These are phyloP conservation scores for Vireo griseus DNA, from an alignment of 2,797 vertebrate species.

Conservation along the genomic window DNA sequence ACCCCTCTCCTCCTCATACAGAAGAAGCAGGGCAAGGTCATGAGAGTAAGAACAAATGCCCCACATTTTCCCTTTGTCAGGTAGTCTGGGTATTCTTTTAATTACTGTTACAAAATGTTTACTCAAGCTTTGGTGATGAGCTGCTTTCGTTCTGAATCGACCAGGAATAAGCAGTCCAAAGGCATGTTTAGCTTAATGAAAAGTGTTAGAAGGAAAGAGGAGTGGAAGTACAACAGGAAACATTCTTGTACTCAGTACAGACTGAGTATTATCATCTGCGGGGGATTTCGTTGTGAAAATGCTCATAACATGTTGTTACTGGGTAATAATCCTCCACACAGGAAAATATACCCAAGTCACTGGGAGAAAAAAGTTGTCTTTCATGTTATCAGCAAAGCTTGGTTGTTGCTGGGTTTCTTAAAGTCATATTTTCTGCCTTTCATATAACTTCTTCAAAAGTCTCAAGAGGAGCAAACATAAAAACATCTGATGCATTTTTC, in stretches of 20 bases:
- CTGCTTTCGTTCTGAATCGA: not conserved
- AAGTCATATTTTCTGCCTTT: not conserved
- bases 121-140: not conserved
- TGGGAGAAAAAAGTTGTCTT: not conserved
- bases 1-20: not conserved
- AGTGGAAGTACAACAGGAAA: not conserved
- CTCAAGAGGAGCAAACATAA: not conserved
- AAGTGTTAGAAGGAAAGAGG: not conserved
- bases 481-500: not conserved
- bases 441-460: not conserved
- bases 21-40: not conserved
- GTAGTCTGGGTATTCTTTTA: not conserved
- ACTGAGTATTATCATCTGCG: not conserved
- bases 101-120: not conserved
- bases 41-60: not conserved
- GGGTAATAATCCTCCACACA: not conserved
- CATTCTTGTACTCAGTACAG: not conserved
- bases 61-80: not conserved
- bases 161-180: not conserved
- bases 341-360: not conserved
- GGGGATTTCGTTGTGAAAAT: not conserved
- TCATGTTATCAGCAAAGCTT: not conserved
- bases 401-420: not conserved
- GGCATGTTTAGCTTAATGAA: not conserved
- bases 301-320: not conserved